phyloP scores from a whole-genome alignment of 2,888 invertebrate genomes.

The Euzophera pinguis region DNA sequence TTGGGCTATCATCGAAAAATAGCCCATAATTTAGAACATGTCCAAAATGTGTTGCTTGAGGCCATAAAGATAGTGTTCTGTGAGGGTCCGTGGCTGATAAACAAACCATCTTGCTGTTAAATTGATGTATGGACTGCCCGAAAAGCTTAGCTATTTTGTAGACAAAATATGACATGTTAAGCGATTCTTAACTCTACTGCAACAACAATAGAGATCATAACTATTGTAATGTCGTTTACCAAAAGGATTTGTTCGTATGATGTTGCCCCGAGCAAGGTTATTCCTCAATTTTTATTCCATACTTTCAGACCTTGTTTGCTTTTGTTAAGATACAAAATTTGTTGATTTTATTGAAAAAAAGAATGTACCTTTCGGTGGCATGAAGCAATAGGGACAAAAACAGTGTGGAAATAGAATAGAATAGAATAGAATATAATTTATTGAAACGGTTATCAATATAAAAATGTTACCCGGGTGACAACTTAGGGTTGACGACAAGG shows the following conservation, averaged over 20 bases:
- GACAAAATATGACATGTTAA: neutral
- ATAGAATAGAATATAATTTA: no score
- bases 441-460: no score
- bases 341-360: conserved; percentile 27
- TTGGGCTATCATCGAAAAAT: neutral
- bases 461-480: no score
- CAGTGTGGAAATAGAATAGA: no score
- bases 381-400: no score
- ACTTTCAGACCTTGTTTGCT: conserved; percentile 32
- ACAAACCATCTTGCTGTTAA: conserved; percentile 42
- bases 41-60: conserved; percentile 3
- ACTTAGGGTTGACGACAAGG: no score
- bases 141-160: conserved; percentile 19
- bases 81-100: conserved; percentile 45
- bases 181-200: conserved; percentile 15
- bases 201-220: conserved; percentile 6
- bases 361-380: conserved; percentile 8
- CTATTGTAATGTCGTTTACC: neutral
- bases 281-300: conserved; percentile 36
- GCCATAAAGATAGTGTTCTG: conserved; percentile 35
- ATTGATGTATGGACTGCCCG: conserved; percentile 40
- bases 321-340: conserved; percentile 32
- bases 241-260: conserved; percentile 8
- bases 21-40: conserved; percentile 1
- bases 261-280: conserved; percentile 36